Base-by-base conservation (phyloP, 2,888 invertebrate genomes). In the Mantis religiosa region DNA sequence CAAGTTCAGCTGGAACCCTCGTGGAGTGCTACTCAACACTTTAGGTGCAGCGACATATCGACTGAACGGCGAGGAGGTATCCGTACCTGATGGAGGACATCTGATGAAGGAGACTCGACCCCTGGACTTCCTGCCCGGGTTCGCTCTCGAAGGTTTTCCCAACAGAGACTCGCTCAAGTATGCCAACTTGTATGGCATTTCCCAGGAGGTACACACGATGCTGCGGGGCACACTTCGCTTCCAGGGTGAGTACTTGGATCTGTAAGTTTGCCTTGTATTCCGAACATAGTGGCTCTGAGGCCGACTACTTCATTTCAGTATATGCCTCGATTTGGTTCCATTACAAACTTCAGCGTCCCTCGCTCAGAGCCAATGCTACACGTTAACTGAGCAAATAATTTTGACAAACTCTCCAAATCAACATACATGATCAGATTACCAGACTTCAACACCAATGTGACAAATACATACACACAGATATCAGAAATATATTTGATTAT, bases 1-100 rank as follows among this genome's bases (percentile, higher is more conserved):
- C 93, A 98, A 98, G 92, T 98, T 98, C 93, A 99, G 98, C 25
- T 99, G 99, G 99, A 98, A 97, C 88, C 99, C 99, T 0, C 95
- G 97, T 82, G 99, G 98, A 12, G 99, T 98, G 0, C 94, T 99
- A 2, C 94, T 98, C 20, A 99, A 99, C 92, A 98, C 98, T 0
- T 94, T 99, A 83, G 96, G 97, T 15, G 96, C 96, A 4, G 99
- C 99, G 9, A 98, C 97, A 93, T 99, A 97, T 93, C 94, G 97
- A 25, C 95, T 96, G 91, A 95, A 96, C 92, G 97, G 97, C 91
- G 90, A 97, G 96, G 95, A 97, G 84, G 97, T 99, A 0, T 98
- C 99, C 92, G 97, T 99, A 25, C 95, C 96, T 1, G 96, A 97
- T 41, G 98, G 98, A 6, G 99, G 99, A 1, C 97, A 97, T 90